Evolutionary conservation across 1,140 invertebrate genomes (phyloP).

Genomic region (Lucilia cuprina): DNA sequence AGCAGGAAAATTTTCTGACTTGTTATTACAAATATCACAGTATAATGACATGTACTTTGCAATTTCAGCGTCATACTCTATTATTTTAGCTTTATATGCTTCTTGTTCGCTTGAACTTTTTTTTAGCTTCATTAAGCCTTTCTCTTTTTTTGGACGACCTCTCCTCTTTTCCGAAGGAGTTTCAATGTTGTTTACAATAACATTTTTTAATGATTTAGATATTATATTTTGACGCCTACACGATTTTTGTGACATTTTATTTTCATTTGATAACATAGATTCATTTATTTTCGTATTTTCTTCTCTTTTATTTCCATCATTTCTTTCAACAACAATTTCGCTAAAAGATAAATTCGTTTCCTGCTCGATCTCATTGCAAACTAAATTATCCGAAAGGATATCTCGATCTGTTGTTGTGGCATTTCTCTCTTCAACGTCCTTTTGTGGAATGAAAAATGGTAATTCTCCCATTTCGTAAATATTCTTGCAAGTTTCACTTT

Average conservation of each 20-base stretch:
- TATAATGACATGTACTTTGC: conserved; percentile 52
- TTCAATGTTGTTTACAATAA: not conserved
- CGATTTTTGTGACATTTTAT: not conserved
- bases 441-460: not conserved
- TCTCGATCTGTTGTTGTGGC: not conserved
- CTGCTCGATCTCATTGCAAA: not conserved
- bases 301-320: not conserved
- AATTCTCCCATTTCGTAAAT: conserved; percentile 6
- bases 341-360: not conserved
- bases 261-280: not conserved
- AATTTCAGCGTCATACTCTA: conserved; percentile 53
- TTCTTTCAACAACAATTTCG: not conserved
- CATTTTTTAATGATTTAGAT: not conserved
- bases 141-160: conserved; percentile 30
- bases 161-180: conserved; percentile 22
- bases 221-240: not conserved
- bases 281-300: not conserved
- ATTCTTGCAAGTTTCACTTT: not conserved
- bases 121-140: conserved; percentile 34
- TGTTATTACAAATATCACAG: conserved; percentile 52
- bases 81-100: conserved; percentile 42
- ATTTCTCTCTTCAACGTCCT: conserved; percentile 43
- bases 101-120: conserved; percentile 45
- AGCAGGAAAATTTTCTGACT: conserved; percentile 46
- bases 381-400: not conserved